Evolutionary conservation across 2,797 vertebrate species (phyloP).

Genomic region (Simalia tracyae): DNA sequence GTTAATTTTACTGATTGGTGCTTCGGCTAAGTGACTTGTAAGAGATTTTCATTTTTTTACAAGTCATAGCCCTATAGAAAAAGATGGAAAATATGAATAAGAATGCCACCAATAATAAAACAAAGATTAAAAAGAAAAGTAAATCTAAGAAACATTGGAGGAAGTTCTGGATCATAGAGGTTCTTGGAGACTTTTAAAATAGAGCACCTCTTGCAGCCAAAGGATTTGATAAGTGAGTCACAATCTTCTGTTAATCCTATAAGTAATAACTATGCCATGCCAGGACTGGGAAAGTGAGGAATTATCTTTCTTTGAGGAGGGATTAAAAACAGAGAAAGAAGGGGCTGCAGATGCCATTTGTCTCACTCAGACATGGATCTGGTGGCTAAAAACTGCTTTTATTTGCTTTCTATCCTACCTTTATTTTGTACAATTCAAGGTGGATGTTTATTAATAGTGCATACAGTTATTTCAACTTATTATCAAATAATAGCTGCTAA

Average conservation of each 20-base stretch:
- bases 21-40: not conserved
- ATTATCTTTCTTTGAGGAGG: not conserved
- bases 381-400: not conserved
- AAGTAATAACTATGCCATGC: not conserved
- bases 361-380: not conserved
- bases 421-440: not conserved
- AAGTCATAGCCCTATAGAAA: not conserved
- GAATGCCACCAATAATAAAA: not conserved
- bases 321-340: not conserved
- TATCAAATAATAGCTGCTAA: not conserved
- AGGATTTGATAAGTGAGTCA: not conserved
- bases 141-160: not conserved
- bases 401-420: not conserved
- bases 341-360: not conserved
- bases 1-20: too few species aligned
- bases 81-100: not conserved
- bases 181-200: not conserved
- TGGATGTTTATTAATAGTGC: not conserved
- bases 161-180: not conserved
- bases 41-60: not conserved
- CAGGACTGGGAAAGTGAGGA: not conserved
- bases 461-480: not conserved
- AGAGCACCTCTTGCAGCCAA: not conserved
- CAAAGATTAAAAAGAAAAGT: not conserved
- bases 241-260: not conserved